phyloP scores from a whole-genome alignment of 92 coral and sea anemone species.

The Porites cylindrica region DNA sequence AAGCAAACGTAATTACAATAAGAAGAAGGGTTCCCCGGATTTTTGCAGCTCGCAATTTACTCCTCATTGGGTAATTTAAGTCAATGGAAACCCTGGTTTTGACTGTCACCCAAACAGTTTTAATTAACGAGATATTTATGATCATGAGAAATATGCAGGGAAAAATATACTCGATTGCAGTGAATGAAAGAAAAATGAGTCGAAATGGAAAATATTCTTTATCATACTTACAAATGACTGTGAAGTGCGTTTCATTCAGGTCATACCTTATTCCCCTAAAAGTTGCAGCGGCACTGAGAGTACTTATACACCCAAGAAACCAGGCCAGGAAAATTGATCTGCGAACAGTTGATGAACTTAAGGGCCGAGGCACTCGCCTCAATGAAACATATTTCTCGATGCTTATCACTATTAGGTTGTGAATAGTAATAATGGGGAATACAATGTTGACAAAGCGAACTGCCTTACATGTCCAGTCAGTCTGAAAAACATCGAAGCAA shows the following conservation, averaged over 20 bases:
- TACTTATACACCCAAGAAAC: not conserved
- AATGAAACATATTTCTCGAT: conserved; percentile 10
- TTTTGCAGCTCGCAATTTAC: conserved; percentile 7
- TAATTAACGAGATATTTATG: not conserved
- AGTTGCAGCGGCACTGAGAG: not conserved
- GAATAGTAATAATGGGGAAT: conserved; percentile 18
- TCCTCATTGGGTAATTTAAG: not conserved
- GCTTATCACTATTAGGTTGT: conserved; percentile 10
- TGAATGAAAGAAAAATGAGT: conserved; percentile 5
- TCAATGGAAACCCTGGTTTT: not conserved
- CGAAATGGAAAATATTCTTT: conserved; percentile 11
- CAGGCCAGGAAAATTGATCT: conserved; percentile 12
- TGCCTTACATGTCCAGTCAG: not conserved
- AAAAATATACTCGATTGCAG: not conserved
- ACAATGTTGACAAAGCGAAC: conserved; percentile 23
- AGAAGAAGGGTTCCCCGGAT: not conserved
- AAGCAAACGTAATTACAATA: not conserved
- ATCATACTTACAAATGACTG: conserved; percentile 18
- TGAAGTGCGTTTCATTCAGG: not conserved
- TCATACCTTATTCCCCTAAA: conserved; percentile 10
- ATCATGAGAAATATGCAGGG: conserved; percentile 8
- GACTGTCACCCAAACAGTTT: conserved; percentile 12
- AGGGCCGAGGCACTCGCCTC: conserved; percentile 12
- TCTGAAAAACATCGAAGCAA: conserved; percentile 3
- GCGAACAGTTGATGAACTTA: conserved; percentile 6